Evolutionary conservation across 2,113 vertebrate species (phyloP).

Genomic region (Dolichallabes microphthalmus): DNA sequence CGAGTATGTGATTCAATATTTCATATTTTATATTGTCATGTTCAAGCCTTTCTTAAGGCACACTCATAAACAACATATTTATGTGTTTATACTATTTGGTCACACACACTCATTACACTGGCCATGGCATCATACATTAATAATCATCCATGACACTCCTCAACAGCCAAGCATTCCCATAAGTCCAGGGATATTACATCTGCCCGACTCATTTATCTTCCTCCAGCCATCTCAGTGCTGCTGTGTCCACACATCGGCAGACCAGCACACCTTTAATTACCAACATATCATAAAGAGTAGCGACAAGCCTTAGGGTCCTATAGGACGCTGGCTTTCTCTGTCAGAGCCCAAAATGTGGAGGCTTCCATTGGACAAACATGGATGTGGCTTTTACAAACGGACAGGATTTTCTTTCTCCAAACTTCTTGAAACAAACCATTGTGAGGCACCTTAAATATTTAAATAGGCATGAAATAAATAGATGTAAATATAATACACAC

Average conservation of each 20-base stretch:
- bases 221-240: constrained; percentile 77
- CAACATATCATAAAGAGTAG: constrained; percentile 61
- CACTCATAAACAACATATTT: constrained; percentile 51
- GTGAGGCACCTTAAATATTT: background rate
- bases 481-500: background rate
- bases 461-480: background rate
- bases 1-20: constrained; percentile 12
- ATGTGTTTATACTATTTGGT: constrained; percentile 52
- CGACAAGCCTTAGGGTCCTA: constrained; percentile 48
- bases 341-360: constrained; percentile 5
- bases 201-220: constrained; percentile 86
- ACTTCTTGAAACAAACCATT: background rate
- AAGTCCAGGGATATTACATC: constrained; percentile 87
- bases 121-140: constrained; percentile 83
- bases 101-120: constrained; percentile 61
- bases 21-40: constrained; percentile 33
- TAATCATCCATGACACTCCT: constrained; percentile 88
- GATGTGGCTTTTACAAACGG: background rate
- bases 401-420: background rate
- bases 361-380: constrained; percentile 4
- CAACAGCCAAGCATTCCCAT: constrained; percentile 84
- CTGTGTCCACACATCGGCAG: constrained; percentile 55
- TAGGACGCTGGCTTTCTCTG: constrained; percentile 16
- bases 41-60: constrained; percentile 17
- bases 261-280: constrained; percentile 65